A percentile compares a stretch with the other conserved stretches of the same genome.
Conservation (phyloP, 2,888 invertebrate genomes). For the Oxytorus armatus region DNA sequence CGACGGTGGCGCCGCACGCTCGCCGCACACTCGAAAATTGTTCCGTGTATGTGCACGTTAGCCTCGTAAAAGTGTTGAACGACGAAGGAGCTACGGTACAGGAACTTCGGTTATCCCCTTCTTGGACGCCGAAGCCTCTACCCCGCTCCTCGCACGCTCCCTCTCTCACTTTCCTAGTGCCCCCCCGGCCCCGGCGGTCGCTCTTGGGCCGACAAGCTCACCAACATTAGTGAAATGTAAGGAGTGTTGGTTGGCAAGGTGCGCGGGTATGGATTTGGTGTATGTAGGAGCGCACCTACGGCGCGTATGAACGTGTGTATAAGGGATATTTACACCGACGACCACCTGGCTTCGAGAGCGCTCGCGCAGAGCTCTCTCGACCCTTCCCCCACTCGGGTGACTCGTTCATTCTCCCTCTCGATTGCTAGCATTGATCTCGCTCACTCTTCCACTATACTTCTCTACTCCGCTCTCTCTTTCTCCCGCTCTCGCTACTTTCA, state of each 20-base stretch:
- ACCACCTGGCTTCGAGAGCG: slow-evolving; percentile 77
- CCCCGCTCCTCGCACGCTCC: too few species aligned
- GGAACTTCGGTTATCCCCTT: background rate
- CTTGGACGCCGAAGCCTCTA: background rate
- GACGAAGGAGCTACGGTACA: background rate
- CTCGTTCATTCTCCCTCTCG: slow-evolving; percentile 11
- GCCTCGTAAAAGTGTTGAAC: background rate
- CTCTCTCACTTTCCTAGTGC: background rate
- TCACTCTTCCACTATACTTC: background rate
- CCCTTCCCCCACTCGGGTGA: slow-evolving; percentile 1
- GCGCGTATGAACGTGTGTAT: slow-evolving; percentile 71
- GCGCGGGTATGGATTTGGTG: slow-evolving; percentile 18
- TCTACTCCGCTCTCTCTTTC: background rate
- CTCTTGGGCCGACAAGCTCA: slow-evolving; percentile 47
- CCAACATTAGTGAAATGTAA: slow-evolving; percentile 36
- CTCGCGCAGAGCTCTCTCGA: slow-evolving; percentile 59
- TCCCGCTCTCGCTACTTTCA: background rate
- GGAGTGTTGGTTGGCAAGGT: slow-evolving; percentile 15
- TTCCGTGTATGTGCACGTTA: slow-evolving; percentile 2
- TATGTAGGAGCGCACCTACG: slow-evolving; percentile 48
- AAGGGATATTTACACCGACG: slow-evolving; percentile 80
- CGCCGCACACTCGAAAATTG: slow-evolving; percentile 68
- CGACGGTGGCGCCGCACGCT: slow-evolving; percentile 78
- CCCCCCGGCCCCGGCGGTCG: background rate
- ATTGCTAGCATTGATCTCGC: background rate